phyloP scores from a whole-genome alignment of 2,797 vertebrate species.

The Nannoperca australis region DNA sequence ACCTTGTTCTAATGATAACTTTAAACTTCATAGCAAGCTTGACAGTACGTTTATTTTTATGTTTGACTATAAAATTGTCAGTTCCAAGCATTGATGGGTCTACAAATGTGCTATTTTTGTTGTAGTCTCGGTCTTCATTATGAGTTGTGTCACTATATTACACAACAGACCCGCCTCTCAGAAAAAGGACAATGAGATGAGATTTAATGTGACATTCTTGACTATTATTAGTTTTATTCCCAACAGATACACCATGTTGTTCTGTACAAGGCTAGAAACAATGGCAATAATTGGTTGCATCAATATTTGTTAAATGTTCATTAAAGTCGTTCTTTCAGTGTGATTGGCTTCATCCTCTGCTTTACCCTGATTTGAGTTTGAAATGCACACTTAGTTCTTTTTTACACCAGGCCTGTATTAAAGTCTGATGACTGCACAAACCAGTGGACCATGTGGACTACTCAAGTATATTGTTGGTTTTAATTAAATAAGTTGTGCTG shows the following conservation, averaged over 20 bases:
- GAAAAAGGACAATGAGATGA: constrained; percentile 1
- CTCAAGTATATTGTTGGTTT: neutral
- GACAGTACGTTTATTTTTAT: neutral
- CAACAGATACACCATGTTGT: neutral
- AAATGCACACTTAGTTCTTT: neutral
- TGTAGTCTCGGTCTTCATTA: neutral
- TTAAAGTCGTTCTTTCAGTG: neutral
- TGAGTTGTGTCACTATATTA: neutral
- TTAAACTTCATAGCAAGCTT: neutral
- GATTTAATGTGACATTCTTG: neutral
- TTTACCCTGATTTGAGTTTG: neutral
- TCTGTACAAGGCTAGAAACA: neutral
- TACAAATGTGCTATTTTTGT: neutral
- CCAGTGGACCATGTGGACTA: neutral
- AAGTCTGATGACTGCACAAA: neutral
- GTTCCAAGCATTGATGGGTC: neutral
- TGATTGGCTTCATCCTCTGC: neutral
- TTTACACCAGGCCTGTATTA: constrained; percentile 8
- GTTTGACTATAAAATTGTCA: neutral
- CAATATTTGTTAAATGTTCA: neutral
- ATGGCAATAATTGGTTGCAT: neutral
- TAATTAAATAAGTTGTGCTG: neutral
- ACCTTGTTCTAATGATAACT: neutral
- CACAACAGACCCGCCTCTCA: neutral
- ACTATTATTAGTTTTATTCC: neutral